Evolutionary conservation across 2,113 vertebrate species (phyloP).

Genomic region (Gasterosteus nipponicus): DNA sequence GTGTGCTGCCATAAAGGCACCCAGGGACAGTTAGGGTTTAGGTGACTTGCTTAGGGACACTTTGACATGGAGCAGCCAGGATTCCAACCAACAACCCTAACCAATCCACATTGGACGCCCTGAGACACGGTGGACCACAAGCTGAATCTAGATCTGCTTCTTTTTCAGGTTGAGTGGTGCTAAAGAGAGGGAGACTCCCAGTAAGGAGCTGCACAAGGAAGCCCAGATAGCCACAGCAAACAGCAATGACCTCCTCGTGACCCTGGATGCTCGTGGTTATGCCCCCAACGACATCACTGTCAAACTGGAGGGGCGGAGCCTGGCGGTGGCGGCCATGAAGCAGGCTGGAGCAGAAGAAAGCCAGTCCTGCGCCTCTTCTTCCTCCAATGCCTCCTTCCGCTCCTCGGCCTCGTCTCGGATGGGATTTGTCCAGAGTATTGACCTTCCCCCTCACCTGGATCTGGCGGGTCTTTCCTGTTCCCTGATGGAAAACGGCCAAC

Average conservation of each 20-base stretch:
- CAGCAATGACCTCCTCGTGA: constrained; percentile 69
- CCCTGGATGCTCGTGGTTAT: constrained; percentile 77
- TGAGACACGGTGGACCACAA: background rate
- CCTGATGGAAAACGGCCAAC: constrained; percentile 77
- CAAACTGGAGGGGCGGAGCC: constrained; percentile 75
- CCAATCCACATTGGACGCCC: background rate
- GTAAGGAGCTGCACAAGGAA: constrained; percentile 23
- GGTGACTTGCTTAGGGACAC: no score
- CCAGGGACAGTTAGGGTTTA: no score
- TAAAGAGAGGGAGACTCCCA: constrained; percentile 33
- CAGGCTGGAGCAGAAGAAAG: constrained; percentile 59
- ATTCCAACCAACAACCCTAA: no score
- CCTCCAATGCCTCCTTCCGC: constrained; percentile 51
- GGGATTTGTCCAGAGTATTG: constrained; percentile 70
- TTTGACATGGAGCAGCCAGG: no score
- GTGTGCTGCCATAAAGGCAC: no score
- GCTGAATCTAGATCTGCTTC: constrained; percentile 12
- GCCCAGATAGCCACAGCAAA: constrained; percentile 21
- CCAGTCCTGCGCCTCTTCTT: constrained; percentile 61
- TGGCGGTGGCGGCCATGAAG: constrained; percentile 76
- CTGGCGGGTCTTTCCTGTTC: constrained; percentile 77
- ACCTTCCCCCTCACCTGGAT: constrained; percentile 76
- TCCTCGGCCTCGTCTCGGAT: constrained; percentile 41
- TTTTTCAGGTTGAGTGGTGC: constrained; percentile 31
- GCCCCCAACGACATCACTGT: constrained; percentile 78